Percentiles rank a stretch among this genome's conserved stretches.
phyloP scores from a whole-genome alignment of 2,113 vertebrate genomes.

The Sprattus sprattus region DNA sequence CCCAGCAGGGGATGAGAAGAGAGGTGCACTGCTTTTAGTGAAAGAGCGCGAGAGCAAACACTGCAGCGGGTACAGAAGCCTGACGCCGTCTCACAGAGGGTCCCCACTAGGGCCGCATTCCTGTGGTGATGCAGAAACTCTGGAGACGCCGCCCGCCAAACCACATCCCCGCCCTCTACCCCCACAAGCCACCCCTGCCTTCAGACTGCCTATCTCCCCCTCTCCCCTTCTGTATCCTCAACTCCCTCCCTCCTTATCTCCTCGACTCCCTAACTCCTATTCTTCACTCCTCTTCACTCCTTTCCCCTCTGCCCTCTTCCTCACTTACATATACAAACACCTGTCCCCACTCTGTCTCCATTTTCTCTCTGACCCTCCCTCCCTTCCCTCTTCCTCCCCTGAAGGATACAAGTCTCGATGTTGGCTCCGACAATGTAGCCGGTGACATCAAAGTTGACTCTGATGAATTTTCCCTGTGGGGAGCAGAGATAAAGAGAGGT shows the following conservation, averaged over 20 bases:
- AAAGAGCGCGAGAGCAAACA: background rate
- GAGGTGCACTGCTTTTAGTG: background rate
- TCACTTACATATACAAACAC: background rate
- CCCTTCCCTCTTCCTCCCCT: background rate
- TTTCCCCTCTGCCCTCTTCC: background rate
- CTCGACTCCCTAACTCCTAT: background rate
- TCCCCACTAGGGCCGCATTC: background rate
- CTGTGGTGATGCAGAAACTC: conserved; percentile 8
- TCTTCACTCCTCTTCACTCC: background rate
- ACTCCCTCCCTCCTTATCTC: background rate
- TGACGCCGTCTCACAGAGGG: background rate
- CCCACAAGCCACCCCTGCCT: background rate
- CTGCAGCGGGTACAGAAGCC: background rate
- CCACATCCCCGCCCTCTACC: background rate
- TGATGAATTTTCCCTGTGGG: conserved; percentile 94
- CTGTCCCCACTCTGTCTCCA: background rate
- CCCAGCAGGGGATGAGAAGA: background rate
- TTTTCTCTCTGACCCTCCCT: background rate
- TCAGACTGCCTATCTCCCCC: background rate
- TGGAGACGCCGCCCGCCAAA: conserved; percentile 6
- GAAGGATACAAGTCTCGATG: conserved; percentile 98
- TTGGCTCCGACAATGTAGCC: conserved; percentile 98
- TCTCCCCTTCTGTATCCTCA: background rate
- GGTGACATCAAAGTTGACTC: conserved; percentile 97
- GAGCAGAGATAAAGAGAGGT: background rate